These are phyloP conservation scores for Petromus typicus DNA, from an alignment of 2,113 vertebrate genomes.

Conservation along the genomic window DNA sequence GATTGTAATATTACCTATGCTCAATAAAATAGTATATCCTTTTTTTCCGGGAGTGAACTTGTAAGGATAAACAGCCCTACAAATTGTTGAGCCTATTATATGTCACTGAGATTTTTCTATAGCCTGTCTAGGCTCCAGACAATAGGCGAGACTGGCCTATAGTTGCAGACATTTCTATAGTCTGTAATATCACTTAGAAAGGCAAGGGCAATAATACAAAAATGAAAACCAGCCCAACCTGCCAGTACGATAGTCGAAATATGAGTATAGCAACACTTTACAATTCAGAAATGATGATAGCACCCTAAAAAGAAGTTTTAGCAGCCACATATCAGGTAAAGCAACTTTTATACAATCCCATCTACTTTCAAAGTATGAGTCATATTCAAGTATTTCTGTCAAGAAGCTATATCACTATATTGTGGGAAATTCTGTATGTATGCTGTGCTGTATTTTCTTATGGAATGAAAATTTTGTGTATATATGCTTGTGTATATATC, in stretches of 20 bases:
- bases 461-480: neutral
- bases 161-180: slow-evolving; percentile 83
- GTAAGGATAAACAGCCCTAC: slow-evolving; percentile 79
- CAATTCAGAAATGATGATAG: slow-evolving; percentile 84
- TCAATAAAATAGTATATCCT: slow-evolving; percentile 69
- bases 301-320: slow-evolving; percentile 80
- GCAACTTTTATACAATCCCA: slow-evolving; percentile 81
- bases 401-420: neutral
- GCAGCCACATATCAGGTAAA: slow-evolving; percentile 79
- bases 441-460: slow-evolving; percentile 25
- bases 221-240: slow-evolving; percentile 83
- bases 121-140: slow-evolving; percentile 85
- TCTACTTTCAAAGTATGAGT: slow-evolving; percentile 74
- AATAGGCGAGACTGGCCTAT: slow-evolving; percentile 79
- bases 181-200: slow-evolving; percentile 82
- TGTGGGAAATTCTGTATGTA: slow-evolving; percentile 26
- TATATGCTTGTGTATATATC: neutral
- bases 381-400: slow-evolving; percentile 37
- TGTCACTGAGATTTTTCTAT: slow-evolving; percentile 82
- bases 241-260: slow-evolving; percentile 76
- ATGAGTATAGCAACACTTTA: slow-evolving; percentile 76
- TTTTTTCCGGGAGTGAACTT: slow-evolving; percentile 73
- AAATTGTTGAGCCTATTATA: slow-evolving; percentile 80
- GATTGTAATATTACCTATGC: slow-evolving; percentile 73
- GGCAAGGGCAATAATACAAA: slow-evolving; percentile 78